Conservation (phyloP, 2,888 invertebrate species). For the Spodoptera picta region DNA sequence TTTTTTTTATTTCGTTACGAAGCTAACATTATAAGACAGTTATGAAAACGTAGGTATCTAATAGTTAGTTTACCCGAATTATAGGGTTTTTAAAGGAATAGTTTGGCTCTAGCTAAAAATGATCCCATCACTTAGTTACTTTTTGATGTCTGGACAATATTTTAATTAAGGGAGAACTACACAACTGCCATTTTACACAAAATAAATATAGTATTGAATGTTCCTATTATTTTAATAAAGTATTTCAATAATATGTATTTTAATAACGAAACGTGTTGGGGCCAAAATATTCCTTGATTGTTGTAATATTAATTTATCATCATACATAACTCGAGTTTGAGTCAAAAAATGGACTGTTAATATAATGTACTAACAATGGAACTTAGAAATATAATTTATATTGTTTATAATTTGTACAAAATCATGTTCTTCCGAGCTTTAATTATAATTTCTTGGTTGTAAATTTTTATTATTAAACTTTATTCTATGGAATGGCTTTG, state of each 20-base stretch:
- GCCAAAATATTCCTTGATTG: conserved; percentile 41
- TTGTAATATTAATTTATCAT: conserved; percentile 55
- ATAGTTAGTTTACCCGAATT: conserved; percentile 31
- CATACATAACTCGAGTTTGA: conserved; percentile 59
- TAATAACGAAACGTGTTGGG: conserved; percentile 7
- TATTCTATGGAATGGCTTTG: conserved; percentile 84
- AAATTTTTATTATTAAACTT: conserved; percentile 87
- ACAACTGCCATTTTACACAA: too few relatives aligned
- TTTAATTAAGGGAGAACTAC: too few relatives aligned
- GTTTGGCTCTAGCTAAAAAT: conserved; percentile 34
- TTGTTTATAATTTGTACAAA: conserved; percentile 77
- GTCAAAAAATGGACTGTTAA: conserved; percentile 64
- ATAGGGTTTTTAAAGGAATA: conserved; percentile 41
- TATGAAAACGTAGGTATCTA: conserved; percentile 32
- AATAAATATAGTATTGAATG: conserved; percentile 7
- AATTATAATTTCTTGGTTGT: conserved; percentile 86
- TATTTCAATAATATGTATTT: conserved; percentile 13
- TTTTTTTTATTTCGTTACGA: conserved; percentile 39
- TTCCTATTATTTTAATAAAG: conserved; percentile 25
- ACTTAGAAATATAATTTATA: conserved; percentile 56
- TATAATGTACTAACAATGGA: conserved; percentile 62
- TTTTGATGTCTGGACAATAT: too few relatives aligned
- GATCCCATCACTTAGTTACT: too few relatives aligned
- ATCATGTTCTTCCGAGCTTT: conserved; percentile 88
- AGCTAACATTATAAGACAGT: conserved; percentile 48